A percentile compares a stretch with the other conserved stretches of the same genome.
These are phyloP conservation scores for Rhabdornis inornatus DNA, from an alignment of 2,113 vertebrate genomes.

Conservation along the genomic window DNA sequence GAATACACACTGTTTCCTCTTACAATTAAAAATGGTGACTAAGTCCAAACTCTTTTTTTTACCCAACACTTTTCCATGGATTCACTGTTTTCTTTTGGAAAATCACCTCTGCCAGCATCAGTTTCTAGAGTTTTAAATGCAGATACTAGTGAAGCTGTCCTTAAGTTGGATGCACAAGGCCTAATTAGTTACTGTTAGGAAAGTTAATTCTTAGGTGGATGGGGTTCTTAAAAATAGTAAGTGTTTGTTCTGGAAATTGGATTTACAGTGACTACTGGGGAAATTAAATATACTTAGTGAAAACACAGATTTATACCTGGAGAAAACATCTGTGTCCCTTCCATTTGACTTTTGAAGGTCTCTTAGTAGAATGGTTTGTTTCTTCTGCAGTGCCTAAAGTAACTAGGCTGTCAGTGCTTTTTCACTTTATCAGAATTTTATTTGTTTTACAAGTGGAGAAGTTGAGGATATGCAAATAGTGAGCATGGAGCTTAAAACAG, in stretches of 20 bases:
- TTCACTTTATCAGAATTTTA: not conserved
- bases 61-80: not conserved
- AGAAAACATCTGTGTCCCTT: not conserved
- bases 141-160: not conserved
- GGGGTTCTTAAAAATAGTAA: not conserved
- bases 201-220: conserved; percentile 6
- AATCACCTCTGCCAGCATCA: not conserved
- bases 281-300: not conserved
- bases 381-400: not conserved
- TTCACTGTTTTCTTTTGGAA: not conserved
- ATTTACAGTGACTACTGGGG: not conserved
- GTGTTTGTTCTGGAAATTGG: not conserved
- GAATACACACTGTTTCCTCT: not conserved
- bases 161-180: not conserved
- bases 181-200: not conserved
- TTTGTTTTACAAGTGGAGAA: not conserved
- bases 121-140: not conserved
- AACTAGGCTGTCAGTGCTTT: not conserved
- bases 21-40: not conserved
- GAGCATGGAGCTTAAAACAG: not conserved
- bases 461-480: not conserved
- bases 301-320: not conserved
- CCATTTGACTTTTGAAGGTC: not conserved
- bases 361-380: not conserved
- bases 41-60: not conserved